Evolutionary conservation across 2,797 vertebrate genomes (phyloP).

Genomic region (Leptoclinus maculatus): DNA sequence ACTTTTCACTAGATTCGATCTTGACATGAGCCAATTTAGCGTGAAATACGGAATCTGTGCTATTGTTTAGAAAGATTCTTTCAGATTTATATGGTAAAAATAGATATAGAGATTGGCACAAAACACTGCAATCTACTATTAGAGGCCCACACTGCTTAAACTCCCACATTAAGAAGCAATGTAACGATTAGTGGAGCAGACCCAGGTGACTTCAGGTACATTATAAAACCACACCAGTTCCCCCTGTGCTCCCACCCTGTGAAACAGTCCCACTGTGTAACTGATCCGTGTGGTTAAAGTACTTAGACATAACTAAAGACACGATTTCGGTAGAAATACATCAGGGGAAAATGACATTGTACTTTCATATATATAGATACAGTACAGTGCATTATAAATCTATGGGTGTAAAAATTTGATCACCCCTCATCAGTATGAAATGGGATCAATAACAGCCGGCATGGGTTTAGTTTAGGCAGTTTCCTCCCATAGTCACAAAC

Average conservation of each 20-base stretch:
- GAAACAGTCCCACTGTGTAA: slow-evolving; percentile 12
- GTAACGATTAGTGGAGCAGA: slow-evolving; percentile 14
- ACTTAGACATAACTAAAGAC: slow-evolving; percentile 11
- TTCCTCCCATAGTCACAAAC: slow-evolving; percentile 18
- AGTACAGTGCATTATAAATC: background rate
- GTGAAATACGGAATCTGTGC: background rate
- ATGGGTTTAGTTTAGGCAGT: slow-evolving; percentile 40
- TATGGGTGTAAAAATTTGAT: slow-evolving; percentile 5
- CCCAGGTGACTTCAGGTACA: slow-evolving; percentile 45
- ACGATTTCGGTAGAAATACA: slow-evolving; percentile 14
- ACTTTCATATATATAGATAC: background rate
- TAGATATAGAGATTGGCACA: background rate
- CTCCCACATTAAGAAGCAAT: slow-evolving; percentile 5
- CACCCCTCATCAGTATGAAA: background rate
- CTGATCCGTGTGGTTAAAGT: slow-evolving; percentile 14
- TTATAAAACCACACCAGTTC: slow-evolving; percentile 10
- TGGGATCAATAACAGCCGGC: slow-evolving; percentile 17
- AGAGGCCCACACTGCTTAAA: background rate
- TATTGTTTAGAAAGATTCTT: background rate
- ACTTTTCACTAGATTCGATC: background rate
- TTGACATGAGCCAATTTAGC: background rate
- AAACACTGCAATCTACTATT: background rate
- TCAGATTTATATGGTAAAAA: background rate
- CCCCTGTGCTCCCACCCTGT: slow-evolving; percentile 22
- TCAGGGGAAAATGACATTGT: slow-evolving; percentile 4